Evolutionary conservation across 2,797 vertebrate genomes (phyloP).

Genomic region (Atherinosoma microstoma): DNA sequence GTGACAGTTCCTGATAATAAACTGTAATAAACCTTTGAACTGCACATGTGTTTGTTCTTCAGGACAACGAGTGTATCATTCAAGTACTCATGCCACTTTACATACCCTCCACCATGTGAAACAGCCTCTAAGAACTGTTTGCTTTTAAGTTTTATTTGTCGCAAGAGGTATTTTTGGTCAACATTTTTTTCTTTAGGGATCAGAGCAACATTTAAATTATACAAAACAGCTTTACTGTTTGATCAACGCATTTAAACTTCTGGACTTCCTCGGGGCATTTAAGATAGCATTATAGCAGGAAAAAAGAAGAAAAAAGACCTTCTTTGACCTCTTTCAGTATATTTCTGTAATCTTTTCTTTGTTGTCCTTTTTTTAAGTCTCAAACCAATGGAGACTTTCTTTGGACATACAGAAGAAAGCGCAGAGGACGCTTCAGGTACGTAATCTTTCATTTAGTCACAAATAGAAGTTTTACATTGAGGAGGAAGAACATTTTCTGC

Average conservation of each 20-base stretch:
- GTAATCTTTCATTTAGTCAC: conserved; percentile 6
- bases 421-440: conserved; percentile 89
- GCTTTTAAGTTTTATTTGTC: not conserved
- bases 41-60: conserved; percentile 34
- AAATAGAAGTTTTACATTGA: not conserved
- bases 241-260: not conserved
- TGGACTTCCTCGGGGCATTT: not conserved
- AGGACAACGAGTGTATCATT: conserved; percentile 6
- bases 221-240: not conserved
- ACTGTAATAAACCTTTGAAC: conserved; percentile 79
- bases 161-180: not conserved
- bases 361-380: conserved; percentile 32
- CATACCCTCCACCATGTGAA: conserved; percentile 4
- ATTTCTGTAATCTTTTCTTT: not conserved
- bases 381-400: conserved; percentile 85
- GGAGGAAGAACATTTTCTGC: not conserved
- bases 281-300: not conserved
- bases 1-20: conserved; percentile 47
- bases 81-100: conserved; percentile 5
- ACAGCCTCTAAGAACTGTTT: conserved; percentile 2
- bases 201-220: not conserved
- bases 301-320: not conserved
- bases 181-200: not conserved
- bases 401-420: conserved; percentile 84
- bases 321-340: not conserved